These are phyloP conservation scores for Daphoenositta chrysoptera DNA, from an alignment of 2,113 vertebrate species.

Conservation along the genomic window DNA sequence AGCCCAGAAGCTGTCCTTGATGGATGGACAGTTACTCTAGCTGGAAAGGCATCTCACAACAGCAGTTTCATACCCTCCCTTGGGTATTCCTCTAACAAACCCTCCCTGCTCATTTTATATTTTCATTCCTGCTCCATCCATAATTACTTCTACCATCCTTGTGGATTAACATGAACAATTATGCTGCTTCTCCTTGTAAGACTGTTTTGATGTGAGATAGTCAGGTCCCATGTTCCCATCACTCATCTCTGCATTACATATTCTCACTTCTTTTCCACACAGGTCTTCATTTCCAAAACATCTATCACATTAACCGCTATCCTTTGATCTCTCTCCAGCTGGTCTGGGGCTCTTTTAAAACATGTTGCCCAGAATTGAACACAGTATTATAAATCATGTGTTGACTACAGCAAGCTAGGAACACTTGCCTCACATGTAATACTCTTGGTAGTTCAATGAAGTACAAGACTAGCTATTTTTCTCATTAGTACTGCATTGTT, in stretches of 20 bases:
- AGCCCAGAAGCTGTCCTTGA: background rate
- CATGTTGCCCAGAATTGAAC: background rate
- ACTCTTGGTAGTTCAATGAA: background rate
- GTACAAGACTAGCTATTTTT: conserved; percentile 2
- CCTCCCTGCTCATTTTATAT: background rate
- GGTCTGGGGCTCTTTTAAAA: background rate
- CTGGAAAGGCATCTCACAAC: background rate
- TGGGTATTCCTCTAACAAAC: background rate
- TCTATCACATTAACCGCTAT: background rate
- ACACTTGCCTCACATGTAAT: background rate
- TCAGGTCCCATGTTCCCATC: background rate
- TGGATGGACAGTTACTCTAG: background rate
- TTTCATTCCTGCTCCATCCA: background rate
- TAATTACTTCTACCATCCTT: background rate
- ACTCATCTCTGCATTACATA: background rate
- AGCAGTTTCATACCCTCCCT: background rate
- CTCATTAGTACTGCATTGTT: background rate
- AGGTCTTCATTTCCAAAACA: conserved; percentile 15
- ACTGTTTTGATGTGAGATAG: background rate
- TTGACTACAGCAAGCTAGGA: conserved; percentile 11
- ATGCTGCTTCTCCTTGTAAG: background rate
- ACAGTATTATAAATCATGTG: background rate
- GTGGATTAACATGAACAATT: background rate
- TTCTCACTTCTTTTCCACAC: background rate
- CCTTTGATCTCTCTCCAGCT: conserved; percentile 31